Conservation (phyloP, 2,113 vertebrate species). For the Dermatemys mawii region DNA sequence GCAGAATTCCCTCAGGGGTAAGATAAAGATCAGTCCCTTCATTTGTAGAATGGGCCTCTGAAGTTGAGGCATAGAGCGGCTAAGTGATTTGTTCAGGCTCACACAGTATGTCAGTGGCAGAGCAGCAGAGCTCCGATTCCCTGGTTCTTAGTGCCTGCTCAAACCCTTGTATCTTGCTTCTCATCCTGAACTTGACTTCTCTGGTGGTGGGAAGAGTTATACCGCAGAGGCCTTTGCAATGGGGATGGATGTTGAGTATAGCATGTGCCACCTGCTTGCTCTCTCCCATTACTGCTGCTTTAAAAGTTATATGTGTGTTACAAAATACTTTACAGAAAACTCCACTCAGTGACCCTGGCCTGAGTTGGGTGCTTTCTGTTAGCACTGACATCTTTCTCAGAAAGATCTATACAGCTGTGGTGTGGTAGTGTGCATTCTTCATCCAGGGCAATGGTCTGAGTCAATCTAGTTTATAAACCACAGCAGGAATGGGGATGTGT, state of each 20-base stretch:
- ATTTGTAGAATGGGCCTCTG: background rate
- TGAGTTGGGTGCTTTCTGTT: background rate
- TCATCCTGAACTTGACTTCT: no score
- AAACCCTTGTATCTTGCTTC: no score
- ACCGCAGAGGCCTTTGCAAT: background rate
- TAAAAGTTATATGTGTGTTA: background rate
- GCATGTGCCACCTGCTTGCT: background rate
- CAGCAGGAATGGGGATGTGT: background rate
- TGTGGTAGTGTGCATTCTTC: background rate
- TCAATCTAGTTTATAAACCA: background rate
- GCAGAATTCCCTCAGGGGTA: no score
- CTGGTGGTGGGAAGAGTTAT: no score
- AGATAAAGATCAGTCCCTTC: background rate
- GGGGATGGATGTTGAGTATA: background rate
- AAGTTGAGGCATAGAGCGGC: background rate
- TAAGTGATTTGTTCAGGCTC: no score
- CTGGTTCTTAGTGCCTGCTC: no score
- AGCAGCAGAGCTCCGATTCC: no score
- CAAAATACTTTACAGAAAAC: background rate
- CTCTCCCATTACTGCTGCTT: background rate
- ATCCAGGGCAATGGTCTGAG: background rate
- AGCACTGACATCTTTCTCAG: background rate
- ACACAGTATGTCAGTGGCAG: no score
- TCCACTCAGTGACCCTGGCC: background rate
- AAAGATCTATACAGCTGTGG: background rate